phyloP scores from a whole-genome alignment of 2,797 vertebrate species.

The Pteronotus mesoamericanus region DNA sequence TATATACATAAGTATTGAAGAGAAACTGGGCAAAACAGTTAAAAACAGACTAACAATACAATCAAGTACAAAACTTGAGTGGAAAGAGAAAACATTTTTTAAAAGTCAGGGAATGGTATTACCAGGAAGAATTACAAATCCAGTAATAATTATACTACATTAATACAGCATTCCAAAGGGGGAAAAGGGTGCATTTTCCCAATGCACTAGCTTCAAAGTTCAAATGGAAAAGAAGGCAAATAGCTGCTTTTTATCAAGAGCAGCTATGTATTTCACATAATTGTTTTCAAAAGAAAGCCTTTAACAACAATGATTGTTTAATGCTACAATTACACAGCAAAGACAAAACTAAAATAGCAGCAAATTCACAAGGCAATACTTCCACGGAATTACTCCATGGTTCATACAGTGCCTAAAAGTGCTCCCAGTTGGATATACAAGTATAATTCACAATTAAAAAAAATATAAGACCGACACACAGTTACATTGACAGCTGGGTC shows the following conservation, averaged over 20 bases:
- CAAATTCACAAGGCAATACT: slow-evolving; percentile 89
- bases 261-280: slow-evolving; percentile 83
- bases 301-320: slow-evolving; percentile 90
- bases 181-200: slow-evolving; percentile 80
- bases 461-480: slow-evolving; percentile 83
- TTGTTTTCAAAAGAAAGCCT: slow-evolving; percentile 83
- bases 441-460: slow-evolving; percentile 82
- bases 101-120: slow-evolving; percentile 70
- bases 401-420: slow-evolving; percentile 93
- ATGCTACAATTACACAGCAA: slow-evolving; percentile 94
- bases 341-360: slow-evolving; percentile 93
- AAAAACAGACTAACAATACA: slow-evolving; percentile 77
- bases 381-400: slow-evolving; percentile 82
- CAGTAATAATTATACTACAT: slow-evolving; percentile 82
- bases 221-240: slow-evolving; percentile 64
- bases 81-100: slow-evolving; percentile 43
- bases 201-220: slow-evolving; percentile 85
- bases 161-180: slow-evolving; percentile 80
- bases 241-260: slow-evolving; percentile 79
- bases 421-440: slow-evolving; percentile 91
- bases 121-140: slow-evolving; percentile 80
- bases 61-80: slow-evolving; percentile 74
- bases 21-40: slow-evolving; percentile 75
- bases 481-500: slow-evolving; percentile 86
- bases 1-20: slow-evolving; percentile 78